These are phyloP conservation scores for Drosophila neutralis DNA, from an alignment of 2,888 invertebrate genomes.

Conservation along the genomic window DNA sequence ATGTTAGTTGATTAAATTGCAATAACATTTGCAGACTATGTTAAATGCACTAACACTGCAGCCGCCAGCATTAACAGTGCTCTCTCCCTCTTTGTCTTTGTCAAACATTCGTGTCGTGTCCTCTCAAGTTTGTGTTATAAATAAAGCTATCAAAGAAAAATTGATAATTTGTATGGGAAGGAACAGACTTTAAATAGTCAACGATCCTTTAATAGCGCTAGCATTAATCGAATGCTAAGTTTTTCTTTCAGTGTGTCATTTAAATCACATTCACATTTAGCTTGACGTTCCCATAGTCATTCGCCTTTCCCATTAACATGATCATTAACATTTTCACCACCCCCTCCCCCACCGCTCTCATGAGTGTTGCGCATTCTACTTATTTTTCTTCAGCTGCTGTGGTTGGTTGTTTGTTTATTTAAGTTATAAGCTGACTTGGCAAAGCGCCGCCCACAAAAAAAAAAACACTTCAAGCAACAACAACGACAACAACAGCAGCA, in stretches of 20 bases:
- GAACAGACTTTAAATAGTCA: neutral
- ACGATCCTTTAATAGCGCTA: neutral
- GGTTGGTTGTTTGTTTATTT: slow-evolving; percentile 73
- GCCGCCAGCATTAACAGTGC: neutral
- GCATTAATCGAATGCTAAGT: neutral
- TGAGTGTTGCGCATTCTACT: slow-evolving; percentile 1
- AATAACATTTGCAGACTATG: neutral
- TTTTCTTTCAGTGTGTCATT: neutral
- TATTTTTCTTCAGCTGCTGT: slow-evolving; percentile 20
- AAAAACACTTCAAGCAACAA: slow-evolving; percentile 11
- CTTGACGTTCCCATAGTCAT: slow-evolving; percentile 32
- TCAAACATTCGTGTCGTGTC: no score
- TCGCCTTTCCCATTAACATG: slow-evolving; percentile 57
- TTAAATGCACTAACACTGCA: neutral
- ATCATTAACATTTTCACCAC: slow-evolving; percentile 46
- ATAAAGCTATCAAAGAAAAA: no score
- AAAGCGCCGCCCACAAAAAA: slow-evolving; percentile 66
- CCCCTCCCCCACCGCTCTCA: neutral
- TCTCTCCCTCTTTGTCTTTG: neutral
- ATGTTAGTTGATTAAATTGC: neutral
- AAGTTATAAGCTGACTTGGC: slow-evolving; percentile 62
- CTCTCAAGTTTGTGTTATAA: no score
- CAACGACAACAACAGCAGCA: slow-evolving; percentile 4
- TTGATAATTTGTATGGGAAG: no score
- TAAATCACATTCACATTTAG: slow-evolving; percentile 3